These are phyloP conservation scores for Acanthochromis polyacanthus DNA, from an alignment of 2,113 vertebrate genomes.

Conservation along the genomic window DNA sequence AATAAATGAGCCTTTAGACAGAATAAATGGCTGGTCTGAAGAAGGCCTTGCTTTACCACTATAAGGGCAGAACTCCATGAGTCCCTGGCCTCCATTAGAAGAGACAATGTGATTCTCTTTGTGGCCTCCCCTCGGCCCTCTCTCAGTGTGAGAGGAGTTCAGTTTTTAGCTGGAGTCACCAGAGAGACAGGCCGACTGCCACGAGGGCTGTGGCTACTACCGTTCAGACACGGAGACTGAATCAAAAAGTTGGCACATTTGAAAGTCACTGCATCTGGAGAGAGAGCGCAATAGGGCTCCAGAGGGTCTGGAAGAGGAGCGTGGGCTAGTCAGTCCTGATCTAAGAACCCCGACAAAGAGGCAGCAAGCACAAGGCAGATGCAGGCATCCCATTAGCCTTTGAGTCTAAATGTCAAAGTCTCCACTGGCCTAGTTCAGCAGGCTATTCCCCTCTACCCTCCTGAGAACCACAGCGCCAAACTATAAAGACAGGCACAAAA, in stretches of 20 bases:
- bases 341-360: constrained; percentile 71
- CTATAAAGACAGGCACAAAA: constrained; percentile 62
- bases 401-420: constrained; percentile 85
- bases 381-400: constrained; percentile 86
- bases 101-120: constrained; percentile 64
- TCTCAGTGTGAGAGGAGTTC: constrained; percentile 61
- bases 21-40: constrained; percentile 73
- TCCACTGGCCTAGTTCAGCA: constrained; percentile 78
- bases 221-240: constrained; percentile 43
- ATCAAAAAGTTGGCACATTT: constrained; percentile 49
- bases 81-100: constrained; percentile 68
- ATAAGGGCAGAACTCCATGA: constrained; percentile 68
- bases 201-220: constrained; percentile 37
- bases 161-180: constrained; percentile 54
- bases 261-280: constrained; percentile 42
- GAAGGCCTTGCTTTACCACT: constrained; percentile 57
- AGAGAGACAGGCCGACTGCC: constrained; percentile 43
- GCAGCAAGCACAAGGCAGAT: constrained; percentile 57
- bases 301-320: constrained; percentile 54
- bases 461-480: constrained; percentile 54
- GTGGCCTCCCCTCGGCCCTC: constrained; percentile 54
- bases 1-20: constrained; percentile 80
- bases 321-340: constrained; percentile 55
- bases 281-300: constrained; percentile 48
- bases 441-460: constrained; percentile 53